A percentile compares a stretch with the other conserved stretches of the same genome.
phyloP scores from a whole-genome alignment of 1,140 invertebrate species.

The Gerris buenoi region DNA sequence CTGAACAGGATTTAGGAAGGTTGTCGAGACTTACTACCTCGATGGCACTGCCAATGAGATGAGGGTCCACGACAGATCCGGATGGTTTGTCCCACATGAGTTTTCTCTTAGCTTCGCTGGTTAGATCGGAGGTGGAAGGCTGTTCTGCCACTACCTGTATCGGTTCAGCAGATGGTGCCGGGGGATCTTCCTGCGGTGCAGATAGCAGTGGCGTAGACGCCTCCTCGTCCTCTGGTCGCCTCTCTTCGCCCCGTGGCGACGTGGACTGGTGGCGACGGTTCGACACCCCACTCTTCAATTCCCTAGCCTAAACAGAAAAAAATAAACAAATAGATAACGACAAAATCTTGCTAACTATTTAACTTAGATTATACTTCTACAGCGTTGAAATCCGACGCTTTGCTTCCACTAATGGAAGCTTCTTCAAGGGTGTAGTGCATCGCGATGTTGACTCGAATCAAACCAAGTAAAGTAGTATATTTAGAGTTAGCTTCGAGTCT shows the following conservation, averaged over 20 bases:
- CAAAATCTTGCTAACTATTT: too few relatives aligned
- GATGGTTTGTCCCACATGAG: conserved; percentile 53
- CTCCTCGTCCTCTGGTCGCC: conserved; percentile 11
- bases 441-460: too few relatives aligned
- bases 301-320: too few relatives aligned
- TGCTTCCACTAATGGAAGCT: too few relatives aligned
- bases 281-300: not conserved
- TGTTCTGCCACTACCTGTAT: conserved; percentile 28
- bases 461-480: too few relatives aligned
- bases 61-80: conserved; percentile 59
- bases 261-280: not conserved
- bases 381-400: too few relatives aligned
- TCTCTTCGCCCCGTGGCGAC: conserved; percentile 5
- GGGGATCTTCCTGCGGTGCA: not conserved
- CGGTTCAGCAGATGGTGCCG: not conserved
- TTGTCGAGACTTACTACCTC: too few relatives aligned
- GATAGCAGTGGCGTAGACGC: not conserved
- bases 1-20: too few relatives aligned
- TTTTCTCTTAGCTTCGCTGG: conserved; percentile 31
- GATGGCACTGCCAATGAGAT: conserved; percentile 60
- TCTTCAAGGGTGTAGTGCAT: too few relatives aligned
- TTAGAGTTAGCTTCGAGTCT: too few relatives aligned
- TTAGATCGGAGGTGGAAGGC: conserved; percentile 24
- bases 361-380: too few relatives aligned
- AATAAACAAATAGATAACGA: too few relatives aligned